Conservation (phyloP, 2,797 vertebrate species). For the Molossus molossus region DNA sequence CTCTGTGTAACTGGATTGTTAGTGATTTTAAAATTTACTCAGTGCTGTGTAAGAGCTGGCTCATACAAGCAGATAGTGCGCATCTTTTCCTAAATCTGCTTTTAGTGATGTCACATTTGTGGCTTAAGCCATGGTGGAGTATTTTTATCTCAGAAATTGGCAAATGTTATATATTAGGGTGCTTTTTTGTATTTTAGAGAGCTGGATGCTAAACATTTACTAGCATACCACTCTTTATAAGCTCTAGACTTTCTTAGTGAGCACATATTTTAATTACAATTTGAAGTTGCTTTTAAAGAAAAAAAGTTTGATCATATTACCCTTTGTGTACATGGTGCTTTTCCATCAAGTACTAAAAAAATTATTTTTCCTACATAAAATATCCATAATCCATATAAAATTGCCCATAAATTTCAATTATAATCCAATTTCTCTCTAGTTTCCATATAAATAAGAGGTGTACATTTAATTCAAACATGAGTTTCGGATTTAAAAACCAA, state of each 20-base stretch:
- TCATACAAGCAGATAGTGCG: background rate
- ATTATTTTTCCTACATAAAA: slow-evolving; percentile 19
- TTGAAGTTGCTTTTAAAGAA: slow-evolving; percentile 58
- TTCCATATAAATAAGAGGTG: slow-evolving; percentile 2
- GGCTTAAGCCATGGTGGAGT: background rate
- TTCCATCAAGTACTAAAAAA: slow-evolving; percentile 49
- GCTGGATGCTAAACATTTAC: background rate
- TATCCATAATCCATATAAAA: background rate
- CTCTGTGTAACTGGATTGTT: background rate
- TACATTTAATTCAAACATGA: slow-evolving; percentile 38
- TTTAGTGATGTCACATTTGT: background rate
- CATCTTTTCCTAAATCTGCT: slow-evolving; percentile 35
- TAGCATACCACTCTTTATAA: background rate
- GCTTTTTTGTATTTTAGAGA: background rate
- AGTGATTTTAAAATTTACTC: background rate
- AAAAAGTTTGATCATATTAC: slow-evolving; percentile 57
- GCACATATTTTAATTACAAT: background rate
- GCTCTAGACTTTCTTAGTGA: slow-evolving; percentile 24
- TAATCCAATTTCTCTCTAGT: slow-evolving; percentile 29
- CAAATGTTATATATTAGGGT: background rate
- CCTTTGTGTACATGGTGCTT: slow-evolving; percentile 21
- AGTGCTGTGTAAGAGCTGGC: background rate
- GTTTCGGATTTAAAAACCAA: background rate
- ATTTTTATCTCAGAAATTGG: background rate
- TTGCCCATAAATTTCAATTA: slow-evolving; percentile 15